A percentile compares a stretch with the other conserved stretches of the same genome.
phyloP scores from a whole-genome alignment of 2,113 vertebrate species.

The Chinchilla lanigera region DNA sequence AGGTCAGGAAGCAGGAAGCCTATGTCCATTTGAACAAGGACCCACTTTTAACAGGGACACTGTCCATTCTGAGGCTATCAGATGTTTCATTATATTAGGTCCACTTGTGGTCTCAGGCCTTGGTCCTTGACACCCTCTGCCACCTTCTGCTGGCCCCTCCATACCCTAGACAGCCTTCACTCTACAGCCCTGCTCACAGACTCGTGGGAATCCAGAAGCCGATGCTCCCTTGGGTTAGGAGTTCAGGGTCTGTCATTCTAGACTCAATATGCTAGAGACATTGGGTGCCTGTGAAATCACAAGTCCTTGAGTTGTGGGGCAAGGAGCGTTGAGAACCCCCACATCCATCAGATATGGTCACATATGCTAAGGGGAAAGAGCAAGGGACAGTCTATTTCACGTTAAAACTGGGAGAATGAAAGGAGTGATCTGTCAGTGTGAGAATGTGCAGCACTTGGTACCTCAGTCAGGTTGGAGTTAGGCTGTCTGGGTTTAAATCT shows the following conservation, averaged over 20 bases:
- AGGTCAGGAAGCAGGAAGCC: neutral
- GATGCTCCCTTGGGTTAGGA: neutral
- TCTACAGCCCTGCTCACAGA: neutral
- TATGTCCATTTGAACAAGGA: neutral
- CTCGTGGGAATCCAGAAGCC: neutral
- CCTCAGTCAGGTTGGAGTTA: no score
- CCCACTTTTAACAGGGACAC: neutral
- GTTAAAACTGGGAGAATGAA: neutral
- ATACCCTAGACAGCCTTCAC: neutral
- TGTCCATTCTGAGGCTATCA: neutral
- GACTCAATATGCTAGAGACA: neutral
- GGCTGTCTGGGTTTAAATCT: neutral
- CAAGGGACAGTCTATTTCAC: neutral
- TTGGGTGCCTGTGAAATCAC: neutral
- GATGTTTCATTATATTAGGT: neutral
- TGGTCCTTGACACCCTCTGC: neutral
- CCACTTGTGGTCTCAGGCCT: neutral
- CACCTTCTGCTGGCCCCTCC: neutral
- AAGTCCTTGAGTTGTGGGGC: neutral
- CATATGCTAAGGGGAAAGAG: neutral
- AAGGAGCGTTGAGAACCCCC: neutral
- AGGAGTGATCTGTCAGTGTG: neutral
- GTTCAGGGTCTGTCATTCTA: neutral
- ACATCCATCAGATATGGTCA: neutral
- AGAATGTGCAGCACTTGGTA: rapidly evolving